phyloP scores from a whole-genome alignment of 2,888 invertebrate genomes.

The Saturnia pavonia region DNA sequence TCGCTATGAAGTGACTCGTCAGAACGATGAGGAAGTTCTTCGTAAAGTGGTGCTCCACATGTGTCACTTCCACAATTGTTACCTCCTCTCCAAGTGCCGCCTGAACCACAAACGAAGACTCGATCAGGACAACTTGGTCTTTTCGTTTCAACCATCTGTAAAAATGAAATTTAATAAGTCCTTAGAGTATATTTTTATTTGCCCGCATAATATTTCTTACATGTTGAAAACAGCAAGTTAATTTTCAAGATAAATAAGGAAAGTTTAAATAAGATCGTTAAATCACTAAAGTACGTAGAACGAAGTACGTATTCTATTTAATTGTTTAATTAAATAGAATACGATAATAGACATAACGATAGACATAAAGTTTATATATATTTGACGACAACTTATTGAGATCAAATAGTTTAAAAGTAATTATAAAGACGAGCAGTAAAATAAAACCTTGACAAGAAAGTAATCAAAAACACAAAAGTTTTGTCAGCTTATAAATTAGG shows the following conservation, averaged over 20 bases:
- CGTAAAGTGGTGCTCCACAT: constrained; percentile 89
- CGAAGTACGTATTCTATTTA: neutral
- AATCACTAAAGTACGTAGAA: neutral
- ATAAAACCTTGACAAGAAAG: constrained; percentile 37
- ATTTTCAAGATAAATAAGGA: neutral
- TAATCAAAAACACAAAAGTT: constrained; percentile 20
- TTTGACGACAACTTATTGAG: constrained; percentile 19
- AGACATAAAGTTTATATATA: constrained; percentile 19
- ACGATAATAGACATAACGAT: too few relatives aligned
- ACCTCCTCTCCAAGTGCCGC: constrained; percentile 82
- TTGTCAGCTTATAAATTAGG: constrained; percentile 15
- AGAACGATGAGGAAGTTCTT: constrained; percentile 86
- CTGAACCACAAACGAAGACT: constrained; percentile 85
- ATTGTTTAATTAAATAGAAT: too few relatives aligned
- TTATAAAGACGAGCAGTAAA: constrained; percentile 36
- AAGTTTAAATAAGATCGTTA: neutral
- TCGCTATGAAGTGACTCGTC: constrained; percentile 85
- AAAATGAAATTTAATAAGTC: constrained; percentile 35
- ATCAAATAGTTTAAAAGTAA: constrained; percentile 37
- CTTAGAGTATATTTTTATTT: too few relatives aligned
- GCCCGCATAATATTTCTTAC: neutral
- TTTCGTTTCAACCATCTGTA: constrained; percentile 88
- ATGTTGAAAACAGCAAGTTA: neutral
- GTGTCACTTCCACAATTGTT: constrained; percentile 68
- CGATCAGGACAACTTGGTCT: constrained; percentile 82